phyloP scores from a whole-genome alignment of 2,888 invertebrate species.

The Drosophila lutescens region DNA sequence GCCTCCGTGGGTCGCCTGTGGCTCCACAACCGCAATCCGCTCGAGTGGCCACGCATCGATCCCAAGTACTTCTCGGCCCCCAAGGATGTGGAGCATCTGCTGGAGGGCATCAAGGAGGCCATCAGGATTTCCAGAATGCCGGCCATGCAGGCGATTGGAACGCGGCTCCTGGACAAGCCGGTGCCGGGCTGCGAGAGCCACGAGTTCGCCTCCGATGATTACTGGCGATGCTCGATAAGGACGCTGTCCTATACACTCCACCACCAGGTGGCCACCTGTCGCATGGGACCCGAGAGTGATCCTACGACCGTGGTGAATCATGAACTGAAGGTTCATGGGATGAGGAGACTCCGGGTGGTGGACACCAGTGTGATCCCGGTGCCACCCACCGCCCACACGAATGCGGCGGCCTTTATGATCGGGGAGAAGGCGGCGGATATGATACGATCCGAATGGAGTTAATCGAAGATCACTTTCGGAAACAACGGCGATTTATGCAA shows the following conservation, averaged over 20 bases:
- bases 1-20: slow-evolving; percentile 89
- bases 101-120: slow-evolving; percentile 87
- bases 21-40: slow-evolving; percentile 88
- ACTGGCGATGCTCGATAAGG: slow-evolving; percentile 89
- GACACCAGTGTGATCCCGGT: slow-evolving; percentile 89
- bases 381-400: slow-evolving; percentile 88
- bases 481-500: slow-evolving; percentile 27
- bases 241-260: slow-evolving; percentile 87
- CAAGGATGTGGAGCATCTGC: slow-evolving; percentile 85
- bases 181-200: slow-evolving; percentile 85
- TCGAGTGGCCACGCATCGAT: slow-evolving; percentile 86
- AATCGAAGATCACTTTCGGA: not conserved
- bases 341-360: slow-evolving; percentile 87
- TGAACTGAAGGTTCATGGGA: slow-evolving; percentile 87
- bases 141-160: slow-evolving; percentile 86
- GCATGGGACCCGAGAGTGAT: slow-evolving; percentile 89
- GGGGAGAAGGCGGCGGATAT: slow-evolving; percentile 90
- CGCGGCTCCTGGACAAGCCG: slow-evolving; percentile 85
- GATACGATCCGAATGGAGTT: slow-evolving; percentile 82
- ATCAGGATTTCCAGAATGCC: slow-evolving; percentile 86
- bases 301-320: slow-evolving; percentile 88
- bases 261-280: slow-evolving; percentile 89
- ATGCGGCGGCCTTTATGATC: slow-evolving; percentile 89
- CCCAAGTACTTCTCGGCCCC: slow-evolving; percentile 86
- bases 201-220: slow-evolving; percentile 87